These are phyloP conservation scores for Ianthella basta DNA, from an alignment of 37 sponge, comb jelly and placozoan genomes.

Conservation along the genomic window DNA sequence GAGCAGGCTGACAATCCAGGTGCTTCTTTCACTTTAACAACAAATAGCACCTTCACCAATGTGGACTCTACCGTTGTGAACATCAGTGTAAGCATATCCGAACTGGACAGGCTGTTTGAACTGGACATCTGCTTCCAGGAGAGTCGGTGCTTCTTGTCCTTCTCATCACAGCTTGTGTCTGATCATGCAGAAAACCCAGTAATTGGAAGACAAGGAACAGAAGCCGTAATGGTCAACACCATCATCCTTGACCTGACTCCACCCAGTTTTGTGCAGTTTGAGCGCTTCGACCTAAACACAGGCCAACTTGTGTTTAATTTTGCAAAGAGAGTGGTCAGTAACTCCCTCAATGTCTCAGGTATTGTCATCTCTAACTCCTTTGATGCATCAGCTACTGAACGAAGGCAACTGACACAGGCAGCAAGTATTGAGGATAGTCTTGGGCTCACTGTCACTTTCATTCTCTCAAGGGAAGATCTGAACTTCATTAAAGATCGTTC, in stretches of 20 bases:
- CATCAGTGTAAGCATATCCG: conserved; percentile 30
- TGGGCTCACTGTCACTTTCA: conserved; percentile 52
- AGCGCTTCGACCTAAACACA: conserved; percentile 64
- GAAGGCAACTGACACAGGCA: conserved; percentile 42
- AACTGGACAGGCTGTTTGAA: conserved; percentile 45
- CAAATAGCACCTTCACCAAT: conserved; percentile 13
- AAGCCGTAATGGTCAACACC: conserved; percentile 40
- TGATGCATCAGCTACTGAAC: not conserved
- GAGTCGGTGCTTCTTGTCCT: conserved; percentile 52
- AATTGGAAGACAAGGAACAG: not conserved
- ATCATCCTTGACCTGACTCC: conserved; percentile 72
- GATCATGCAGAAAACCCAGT: conserved; percentile 82
- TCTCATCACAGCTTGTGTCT: conserved; percentile 47
- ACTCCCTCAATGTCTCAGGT: conserved; percentile 28
- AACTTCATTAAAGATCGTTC: conserved; percentile 63
- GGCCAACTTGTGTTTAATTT: conserved; percentile 65
- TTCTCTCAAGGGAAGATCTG: conserved; percentile 59
- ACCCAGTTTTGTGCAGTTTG: conserved; percentile 58
- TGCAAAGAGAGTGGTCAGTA: conserved; percentile 55
- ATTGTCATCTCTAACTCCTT: conserved; percentile 41
- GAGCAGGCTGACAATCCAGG: not conserved
- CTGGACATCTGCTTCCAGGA: conserved; percentile 64
- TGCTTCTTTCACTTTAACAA: not conserved
- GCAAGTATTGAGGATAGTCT: conserved; percentile 43
- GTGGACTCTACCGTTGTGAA: conserved; percentile 44